Evolutionary conservation across 2,113 vertebrate genomes (phyloP), one percentile per base, ranked within the genome.

Genomic region (Odontophorus gujanensis): DNA sequence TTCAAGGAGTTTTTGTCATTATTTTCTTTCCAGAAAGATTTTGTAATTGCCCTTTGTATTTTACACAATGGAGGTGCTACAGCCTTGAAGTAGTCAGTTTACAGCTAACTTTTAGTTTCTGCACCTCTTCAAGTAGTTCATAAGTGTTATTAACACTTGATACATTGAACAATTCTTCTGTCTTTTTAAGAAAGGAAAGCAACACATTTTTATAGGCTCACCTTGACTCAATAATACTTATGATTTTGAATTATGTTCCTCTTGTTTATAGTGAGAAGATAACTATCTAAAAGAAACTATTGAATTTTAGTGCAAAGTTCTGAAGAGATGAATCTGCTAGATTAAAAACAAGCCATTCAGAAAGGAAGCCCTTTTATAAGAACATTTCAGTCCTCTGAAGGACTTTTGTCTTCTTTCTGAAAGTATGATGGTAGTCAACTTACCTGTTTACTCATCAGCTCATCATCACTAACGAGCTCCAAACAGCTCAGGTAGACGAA

Each of bases 1-100:
- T 89, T 91, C 74, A 81, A 81, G 69, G 48, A 87, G 38, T 55
- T 92, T 83, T 59, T 91, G 38, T 16, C 24, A 53, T 24, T 82
- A 30, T 48, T 65, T 87, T 87, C 30, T 90, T 88, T 87, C 57
- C 32, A 57, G 65, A 77, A 81, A 86, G 26, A 3, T 24, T 85
- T 85, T 20, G 57, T 66, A 91, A 80, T 85, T 82, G 42, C 36
- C 61, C 42, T 91, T 93, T 71, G 77, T 80, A 78, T 90, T 87
- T 89, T 66, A 6, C 20, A 67, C 75, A 72, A 6, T 93, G 19
- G 30, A 85, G 77, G 63, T 71, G 9, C 59, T 82, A 62, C 55
- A 92, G 42, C 26, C 55, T 40, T 83, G 65, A 92, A 95, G 85
- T 57, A 93, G 65, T 38, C 90, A 87, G 93, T 95, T 94, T 57